Evolutionary conservation across 2,888 invertebrate species (phyloP), one percentile per base, ranked within the genome.

Genomic region (Sarcophaga carnaria): DNA sequence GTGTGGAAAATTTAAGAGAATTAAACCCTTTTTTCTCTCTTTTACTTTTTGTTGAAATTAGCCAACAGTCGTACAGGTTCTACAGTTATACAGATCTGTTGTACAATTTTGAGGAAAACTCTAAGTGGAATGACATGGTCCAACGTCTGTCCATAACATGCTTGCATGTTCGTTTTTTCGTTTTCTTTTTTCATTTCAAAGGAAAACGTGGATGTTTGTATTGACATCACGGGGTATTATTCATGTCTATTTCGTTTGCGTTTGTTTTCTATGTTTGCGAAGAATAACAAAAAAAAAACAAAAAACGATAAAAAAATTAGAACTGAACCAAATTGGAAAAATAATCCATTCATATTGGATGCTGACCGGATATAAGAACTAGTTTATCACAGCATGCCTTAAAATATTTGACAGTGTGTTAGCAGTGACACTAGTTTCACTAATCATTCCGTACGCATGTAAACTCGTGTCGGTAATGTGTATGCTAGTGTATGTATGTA

Each of bases 321-420:
- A 54, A 54, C 54, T 54, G 4, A 54, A 54, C 14, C 17, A 75
- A 75, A 62, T 75, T 69, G 49, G 27, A 37, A 81, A 63, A 69
- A 70, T 63, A 76, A 77, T 64, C 70, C 76, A 59, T 60, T 70
- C 47, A 76, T 37, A 64, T 74, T 80, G 62, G 25, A 54, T 80
- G 79, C 25, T 22, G 62, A 82, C 62, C 75, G 82, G 79, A 86
- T 79, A 79, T 78, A 60, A 82, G 63, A 76, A 82, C 70, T 67
- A 82, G 78, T 82, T 79, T 79, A 81, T 81, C 78, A 70, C 85
- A 85, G 81, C 81, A 78, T 49, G 74, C 74, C 60, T 79, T 63
- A 54, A 59, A 79, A 76, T 75, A 62, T 76, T 79, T 83, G 79
- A 83, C 85, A 76, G 70, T 63, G 25, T 74, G 60, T 66, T 80